phyloP scores from a whole-genome alignment of 2,113 vertebrate species.

The Tragulus kanchil region DNA sequence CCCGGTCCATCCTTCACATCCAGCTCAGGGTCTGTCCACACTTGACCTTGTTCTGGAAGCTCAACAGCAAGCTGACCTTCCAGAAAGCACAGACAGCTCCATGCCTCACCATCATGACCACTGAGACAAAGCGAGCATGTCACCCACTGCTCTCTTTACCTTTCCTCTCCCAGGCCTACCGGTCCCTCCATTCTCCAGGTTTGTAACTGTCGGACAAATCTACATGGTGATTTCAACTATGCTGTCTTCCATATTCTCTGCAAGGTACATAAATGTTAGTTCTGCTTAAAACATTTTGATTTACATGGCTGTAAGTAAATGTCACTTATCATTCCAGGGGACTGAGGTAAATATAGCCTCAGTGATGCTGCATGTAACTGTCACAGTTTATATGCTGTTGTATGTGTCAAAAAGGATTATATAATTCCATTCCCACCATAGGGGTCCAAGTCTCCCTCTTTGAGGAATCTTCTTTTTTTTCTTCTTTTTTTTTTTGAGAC shows the following conservation, averaged over 20 bases:
- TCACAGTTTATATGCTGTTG: background rate
- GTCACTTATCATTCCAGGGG: background rate
- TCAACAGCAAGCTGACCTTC: background rate
- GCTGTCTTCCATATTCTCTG: accelerated
- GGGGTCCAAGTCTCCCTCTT: background rate
- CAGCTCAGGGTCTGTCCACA: background rate
- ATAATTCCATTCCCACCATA: background rate
- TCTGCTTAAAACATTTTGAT: background rate
- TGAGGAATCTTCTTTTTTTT: background rate
- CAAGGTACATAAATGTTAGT: no score
- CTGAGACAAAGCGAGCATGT: background rate
- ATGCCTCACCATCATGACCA: accelerated
- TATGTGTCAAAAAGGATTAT: background rate
- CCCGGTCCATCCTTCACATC: no score
- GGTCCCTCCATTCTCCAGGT: background rate
- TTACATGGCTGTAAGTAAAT: background rate
- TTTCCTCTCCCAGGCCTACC: accelerated
- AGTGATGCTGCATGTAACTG: background rate
- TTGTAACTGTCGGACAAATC: accelerated
- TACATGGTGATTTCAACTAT: no score
- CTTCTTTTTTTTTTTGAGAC: background rate
- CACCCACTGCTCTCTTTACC: accelerated
- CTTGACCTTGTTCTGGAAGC: background rate
- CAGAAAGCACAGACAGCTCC: background rate
- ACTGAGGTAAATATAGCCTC: background rate